A percentile compares a stretch with the other conserved stretches of the same genome.
Conservation (phyloP, 1,140 invertebrate species). For the Gryllus bimaculatus region DNA sequence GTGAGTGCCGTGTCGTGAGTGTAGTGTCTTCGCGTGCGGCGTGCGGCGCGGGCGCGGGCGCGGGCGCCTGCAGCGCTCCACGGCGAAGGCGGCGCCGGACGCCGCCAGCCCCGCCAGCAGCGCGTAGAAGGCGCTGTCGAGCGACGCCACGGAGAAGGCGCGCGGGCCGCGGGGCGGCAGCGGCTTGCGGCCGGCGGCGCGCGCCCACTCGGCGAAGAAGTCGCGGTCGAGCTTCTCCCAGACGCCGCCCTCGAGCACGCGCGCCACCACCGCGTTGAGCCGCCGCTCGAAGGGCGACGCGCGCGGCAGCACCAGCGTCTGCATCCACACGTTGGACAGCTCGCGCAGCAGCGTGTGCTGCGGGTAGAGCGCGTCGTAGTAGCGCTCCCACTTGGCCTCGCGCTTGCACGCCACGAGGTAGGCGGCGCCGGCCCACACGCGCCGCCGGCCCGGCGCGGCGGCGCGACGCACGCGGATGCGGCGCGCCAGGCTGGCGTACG, state of each 20-base stretch:
- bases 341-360: background rate
- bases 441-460: too few species aligned
- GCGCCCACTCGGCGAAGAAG: background rate
- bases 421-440: too few species aligned
- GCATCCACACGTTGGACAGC: background rate
- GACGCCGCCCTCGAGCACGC: background rate
- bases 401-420: background rate
- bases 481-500: background rate
- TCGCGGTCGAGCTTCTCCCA: background rate
- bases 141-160: background rate
- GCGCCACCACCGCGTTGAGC: background rate
- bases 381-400: background rate
- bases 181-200: background rate
- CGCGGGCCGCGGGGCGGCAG: too few species aligned
- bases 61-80: too few species aligned
- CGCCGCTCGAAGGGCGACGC: background rate
- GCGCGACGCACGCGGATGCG: background rate
- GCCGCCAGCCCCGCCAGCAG: background rate
- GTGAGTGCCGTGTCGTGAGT: too few species aligned
- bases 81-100: too few species aligned
- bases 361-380: background rate
- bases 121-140: background rate
- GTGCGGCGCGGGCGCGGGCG: too few species aligned
- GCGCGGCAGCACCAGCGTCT: background rate
- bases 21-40: too few species aligned